A percentile compares a stretch with the other conserved stretches of the same genome.
Evolutionary conservation across 2,797 vertebrate genomes (phyloP).

Genomic region (Characodon lateralis): DNA sequence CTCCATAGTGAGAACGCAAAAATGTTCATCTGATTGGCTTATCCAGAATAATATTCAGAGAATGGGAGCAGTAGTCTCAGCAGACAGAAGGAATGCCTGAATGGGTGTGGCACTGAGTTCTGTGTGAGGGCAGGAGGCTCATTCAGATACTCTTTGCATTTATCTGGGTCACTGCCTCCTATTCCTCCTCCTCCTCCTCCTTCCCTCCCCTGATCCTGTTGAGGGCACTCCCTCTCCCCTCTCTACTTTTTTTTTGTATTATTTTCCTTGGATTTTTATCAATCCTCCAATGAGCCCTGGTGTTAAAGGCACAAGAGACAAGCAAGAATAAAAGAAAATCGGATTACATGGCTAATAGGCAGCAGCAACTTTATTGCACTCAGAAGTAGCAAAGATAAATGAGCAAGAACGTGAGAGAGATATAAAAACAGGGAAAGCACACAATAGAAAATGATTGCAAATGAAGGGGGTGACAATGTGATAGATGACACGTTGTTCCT

Average conservation of each 20-base stretch:
- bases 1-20: neutral
- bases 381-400: constrained; percentile 8
- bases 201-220: neutral
- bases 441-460: constrained; percentile 30
- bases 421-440: constrained; percentile 8
- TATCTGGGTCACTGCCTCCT: constrained; percentile 83
- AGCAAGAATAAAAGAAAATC: neutral
- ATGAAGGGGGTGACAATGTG: constrained; percentile 44
- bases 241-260: constrained; percentile 3
- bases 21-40: neutral
- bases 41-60: neutral
- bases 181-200: constrained; percentile 16
- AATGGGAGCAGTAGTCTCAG: neutral
- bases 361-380: constrained; percentile 6
- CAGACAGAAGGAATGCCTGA: constrained; percentile 2
- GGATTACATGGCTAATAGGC: neutral
- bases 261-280: constrained; percentile 19
- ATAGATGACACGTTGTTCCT: constrained; percentile 35
- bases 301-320: constrained; percentile 2
- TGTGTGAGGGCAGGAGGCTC: constrained; percentile 44
- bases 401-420: neutral
- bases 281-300: constrained; percentile 28
- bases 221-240: constrained; percentile 32
- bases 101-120: constrained; percentile 52
- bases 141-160: constrained; percentile 81